A percentile compares a stretch with the other conserved stretches of the same genome.
Evolutionary conservation across 2,888 invertebrate genomes (phyloP).

Genomic region (Drosophila barbarae): DNA sequence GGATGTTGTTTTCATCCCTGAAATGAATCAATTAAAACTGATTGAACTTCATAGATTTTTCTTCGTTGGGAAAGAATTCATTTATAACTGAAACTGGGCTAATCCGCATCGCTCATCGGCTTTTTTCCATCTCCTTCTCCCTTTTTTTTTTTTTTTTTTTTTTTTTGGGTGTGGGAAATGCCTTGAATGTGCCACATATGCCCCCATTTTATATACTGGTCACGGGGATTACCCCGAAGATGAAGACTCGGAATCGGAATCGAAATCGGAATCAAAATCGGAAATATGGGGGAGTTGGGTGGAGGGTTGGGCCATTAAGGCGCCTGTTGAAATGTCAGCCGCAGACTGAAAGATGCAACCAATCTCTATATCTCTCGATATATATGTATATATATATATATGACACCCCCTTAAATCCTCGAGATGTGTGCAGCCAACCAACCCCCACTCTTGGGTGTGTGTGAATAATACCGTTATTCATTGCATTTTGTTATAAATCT

Average conservation of each 20-base stretch:
- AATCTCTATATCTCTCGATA: neutral
- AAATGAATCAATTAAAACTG: conserved; percentile 78
- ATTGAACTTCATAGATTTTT: conserved; percentile 75
- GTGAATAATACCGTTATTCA: conserved; percentile 67
- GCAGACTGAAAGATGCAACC: conserved; percentile 38
- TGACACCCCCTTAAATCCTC: conserved; percentile 25
- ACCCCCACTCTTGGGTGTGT: conserved; percentile 12
- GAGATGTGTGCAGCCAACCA: neutral
- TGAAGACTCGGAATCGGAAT: neutral
- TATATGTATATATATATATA: neutral
- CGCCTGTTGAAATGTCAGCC: conserved; percentile 62
- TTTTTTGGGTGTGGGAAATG: conserved; percentile 12
- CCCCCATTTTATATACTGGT: conserved; percentile 51
- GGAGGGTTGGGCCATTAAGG: conserved; percentile 51
- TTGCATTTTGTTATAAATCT: conserved; percentile 74
- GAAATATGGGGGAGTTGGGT: neutral
- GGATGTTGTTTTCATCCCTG: conserved; percentile 11
- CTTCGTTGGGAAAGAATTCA: conserved; percentile 17
- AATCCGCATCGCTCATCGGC: conserved; percentile 31
- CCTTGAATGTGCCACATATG: conserved; percentile 47
- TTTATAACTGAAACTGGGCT: conserved; percentile 44
- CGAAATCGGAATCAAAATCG: neutral
- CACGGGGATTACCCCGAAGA: conserved; percentile 33
- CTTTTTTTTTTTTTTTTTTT: neutral
- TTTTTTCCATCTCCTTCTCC: neutral